Conservation (phyloP, 1,140 invertebrate genomes). For the Eurosta solidaginis region DNA sequence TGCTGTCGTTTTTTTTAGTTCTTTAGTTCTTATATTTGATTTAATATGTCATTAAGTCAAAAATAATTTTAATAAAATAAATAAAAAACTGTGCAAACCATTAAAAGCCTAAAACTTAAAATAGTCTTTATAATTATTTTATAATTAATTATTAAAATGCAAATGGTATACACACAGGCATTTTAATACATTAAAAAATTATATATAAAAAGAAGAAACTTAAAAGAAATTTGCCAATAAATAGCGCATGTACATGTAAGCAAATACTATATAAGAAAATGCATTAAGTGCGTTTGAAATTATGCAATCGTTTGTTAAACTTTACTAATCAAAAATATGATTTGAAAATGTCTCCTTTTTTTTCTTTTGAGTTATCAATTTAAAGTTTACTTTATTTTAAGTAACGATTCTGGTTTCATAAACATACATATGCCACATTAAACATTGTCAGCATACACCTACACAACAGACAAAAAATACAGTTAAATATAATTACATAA, state of each 20-base stretch:
- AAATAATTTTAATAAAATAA: neutral
- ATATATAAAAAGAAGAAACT: too few relatives aligned
- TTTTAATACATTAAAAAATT: neutral
- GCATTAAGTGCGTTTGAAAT: too few relatives aligned
- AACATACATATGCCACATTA: too few relatives aligned
- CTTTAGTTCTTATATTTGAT: neutral
- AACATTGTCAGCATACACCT: neutral
- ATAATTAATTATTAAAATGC: neutral
- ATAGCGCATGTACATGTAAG: too few relatives aligned
- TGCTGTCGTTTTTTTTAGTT: constrained; percentile 18
- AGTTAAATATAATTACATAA: constrained; percentile 13
- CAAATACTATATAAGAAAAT: too few relatives aligned
- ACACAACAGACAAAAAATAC: neutral
- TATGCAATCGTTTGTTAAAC: neutral
- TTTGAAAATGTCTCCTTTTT: too few relatives aligned
- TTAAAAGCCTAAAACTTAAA: neutral
- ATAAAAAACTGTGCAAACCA: neutral
- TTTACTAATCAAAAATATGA: neutral
- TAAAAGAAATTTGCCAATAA: too few relatives aligned
- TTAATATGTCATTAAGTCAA: neutral
- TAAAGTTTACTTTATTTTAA: neutral
- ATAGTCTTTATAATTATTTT: neutral
- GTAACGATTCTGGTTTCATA: constrained; percentile 9
- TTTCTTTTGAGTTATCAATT: neutral
- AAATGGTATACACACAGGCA: neutral